Percentiles rank a stretch among this genome's conserved stretches.
Evolutionary conservation across 2,113 vertebrate genomes (phyloP).

Genomic region (Bubo bubo): DNA sequence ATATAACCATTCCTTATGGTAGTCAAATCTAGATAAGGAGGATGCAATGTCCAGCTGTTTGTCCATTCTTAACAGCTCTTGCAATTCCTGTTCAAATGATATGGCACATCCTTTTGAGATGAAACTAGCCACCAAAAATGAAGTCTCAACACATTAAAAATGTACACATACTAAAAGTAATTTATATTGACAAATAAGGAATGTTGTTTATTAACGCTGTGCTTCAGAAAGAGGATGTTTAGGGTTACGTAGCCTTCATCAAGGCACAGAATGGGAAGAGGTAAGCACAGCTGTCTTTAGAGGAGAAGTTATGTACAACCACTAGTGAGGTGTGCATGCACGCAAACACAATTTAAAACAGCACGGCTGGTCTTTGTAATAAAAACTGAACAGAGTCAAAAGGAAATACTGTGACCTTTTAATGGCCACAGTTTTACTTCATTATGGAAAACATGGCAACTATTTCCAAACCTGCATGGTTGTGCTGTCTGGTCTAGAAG

Average conservation of each 20-base stretch:
- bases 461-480: constrained; percentile 72
- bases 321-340: constrained; percentile 83
- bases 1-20: constrained; percentile 70
- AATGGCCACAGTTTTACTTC: constrained; percentile 75
- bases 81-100: constrained; percentile 74
- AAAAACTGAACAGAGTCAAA: constrained; percentile 66
- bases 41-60: constrained; percentile 78
- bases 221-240: constrained; percentile 69
- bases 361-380: constrained; percentile 68
- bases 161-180: constrained; percentile 74
- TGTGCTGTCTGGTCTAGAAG: constrained; percentile 77
- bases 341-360: constrained; percentile 72
- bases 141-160: constrained; percentile 70
- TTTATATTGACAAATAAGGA: constrained; percentile 80
- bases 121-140: constrained; percentile 70
- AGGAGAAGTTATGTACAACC: constrained; percentile 72
- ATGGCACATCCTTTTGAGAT: constrained; percentile 83
- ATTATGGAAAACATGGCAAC: constrained; percentile 74
- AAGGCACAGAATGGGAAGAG: constrained; percentile 78
- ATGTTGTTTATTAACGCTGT: constrained; percentile 80
- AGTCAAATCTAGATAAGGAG: constrained; percentile 68
- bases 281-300: constrained; percentile 74
- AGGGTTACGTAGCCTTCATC: constrained; percentile 73
- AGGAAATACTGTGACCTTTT: constrained; percentile 70
- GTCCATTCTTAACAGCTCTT: constrained; percentile 67